A percentile compares a stretch with the other conserved stretches of the same genome.
Conservation (phyloP, 1,140 invertebrate genomes). For the Leptinotarsa texana region DNA sequence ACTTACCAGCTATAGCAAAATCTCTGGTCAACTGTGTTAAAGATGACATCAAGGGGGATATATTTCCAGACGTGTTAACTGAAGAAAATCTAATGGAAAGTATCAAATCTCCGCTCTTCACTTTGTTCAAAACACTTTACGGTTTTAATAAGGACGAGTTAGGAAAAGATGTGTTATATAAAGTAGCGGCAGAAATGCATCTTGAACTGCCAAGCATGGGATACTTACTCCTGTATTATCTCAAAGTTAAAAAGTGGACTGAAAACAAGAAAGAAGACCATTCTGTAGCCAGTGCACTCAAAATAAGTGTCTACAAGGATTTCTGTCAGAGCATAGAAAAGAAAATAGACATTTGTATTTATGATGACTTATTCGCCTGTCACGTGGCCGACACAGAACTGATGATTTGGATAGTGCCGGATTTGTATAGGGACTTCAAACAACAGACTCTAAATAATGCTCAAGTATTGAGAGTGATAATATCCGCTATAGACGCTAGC, state of each 20-base stretch:
- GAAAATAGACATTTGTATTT: constrained; percentile 76
- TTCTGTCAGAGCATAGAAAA: constrained; percentile 81
- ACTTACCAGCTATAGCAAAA: constrained; percentile 58
- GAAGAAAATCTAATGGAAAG: constrained; percentile 72
- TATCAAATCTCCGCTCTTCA: constrained; percentile 79
- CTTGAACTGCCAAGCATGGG: constrained; percentile 70
- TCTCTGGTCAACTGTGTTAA: constrained; percentile 61
- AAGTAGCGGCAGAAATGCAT: constrained; percentile 75
- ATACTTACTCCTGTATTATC: constrained; percentile 84
- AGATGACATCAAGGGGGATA: constrained; percentile 57
- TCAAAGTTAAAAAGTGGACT: constrained; percentile 74
- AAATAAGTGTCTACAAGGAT: constrained; percentile 81
- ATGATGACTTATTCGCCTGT: constrained; percentile 81
- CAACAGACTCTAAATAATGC: constrained; percentile 83
- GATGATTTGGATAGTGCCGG: constrained; percentile 88
- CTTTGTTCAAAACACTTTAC: constrained; percentile 73
- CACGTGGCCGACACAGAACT: constrained; percentile 86
- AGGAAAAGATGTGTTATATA: constrained; percentile 72
- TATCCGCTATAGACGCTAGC: constrained; percentile 84
- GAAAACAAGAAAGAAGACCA: constrained; percentile 65
- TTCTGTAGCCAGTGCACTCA: constrained; percentile 70
- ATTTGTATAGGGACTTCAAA: constrained; percentile 89
- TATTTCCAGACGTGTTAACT: constrained; percentile 58
- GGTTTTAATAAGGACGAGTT: constrained; percentile 78
- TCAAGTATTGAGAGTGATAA: constrained; percentile 82